These are phyloP conservation scores for Drosophila nr. perissopoda DNA, from an alignment of 2,888 invertebrate genomes.

Conservation along the genomic window DNA sequence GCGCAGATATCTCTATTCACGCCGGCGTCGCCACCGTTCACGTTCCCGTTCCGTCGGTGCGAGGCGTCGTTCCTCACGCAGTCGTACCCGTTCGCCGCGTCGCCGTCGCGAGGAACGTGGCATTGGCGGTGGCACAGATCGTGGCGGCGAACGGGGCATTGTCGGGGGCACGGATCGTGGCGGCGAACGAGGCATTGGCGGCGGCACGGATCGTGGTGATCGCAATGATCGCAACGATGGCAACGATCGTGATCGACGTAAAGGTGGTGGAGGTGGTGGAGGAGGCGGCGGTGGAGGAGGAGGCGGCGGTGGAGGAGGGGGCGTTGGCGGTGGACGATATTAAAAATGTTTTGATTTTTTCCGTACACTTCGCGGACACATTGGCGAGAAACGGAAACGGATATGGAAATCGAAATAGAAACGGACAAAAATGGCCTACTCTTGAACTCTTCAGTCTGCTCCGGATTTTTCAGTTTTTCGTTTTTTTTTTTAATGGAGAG, in stretches of 20 bases:
- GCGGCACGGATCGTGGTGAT: slow-evolving; percentile 54
- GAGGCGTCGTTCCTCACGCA: slow-evolving; percentile 83
- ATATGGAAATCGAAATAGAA: slow-evolving; percentile 5
- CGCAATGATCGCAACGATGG: slow-evolving; percentile 53
- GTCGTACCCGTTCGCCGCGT: slow-evolving; percentile 77
- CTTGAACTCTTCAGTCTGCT: slow-evolving; percentile 44
- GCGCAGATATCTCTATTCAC: slow-evolving; percentile 92
- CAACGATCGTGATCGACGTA: slow-evolving; percentile 68
- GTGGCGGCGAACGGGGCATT: slow-evolving; percentile 62
- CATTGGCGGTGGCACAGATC: slow-evolving; percentile 66
- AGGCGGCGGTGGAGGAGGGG: slow-evolving; percentile 40
- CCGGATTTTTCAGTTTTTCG: slow-evolving; percentile 37
- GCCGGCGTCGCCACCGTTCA: slow-evolving; percentile 87
- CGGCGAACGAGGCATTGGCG: slow-evolving; percentile 63
- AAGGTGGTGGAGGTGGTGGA: slow-evolving; percentile 57
- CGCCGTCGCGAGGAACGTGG: slow-evolving; percentile 68
- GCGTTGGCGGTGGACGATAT: slow-evolving; percentile 58
- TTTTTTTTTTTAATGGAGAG: slow-evolving; percentile 32
- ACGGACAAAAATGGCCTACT: slow-evolving; percentile 45
- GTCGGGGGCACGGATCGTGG: slow-evolving; percentile 68
- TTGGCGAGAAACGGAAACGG: slow-evolving; percentile 12
- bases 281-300: slow-evolving; percentile 35
- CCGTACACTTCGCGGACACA: slow-evolving; percentile 4
- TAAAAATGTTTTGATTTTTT: slow-evolving; percentile 40
- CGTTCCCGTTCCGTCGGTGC: slow-evolving; percentile 80